phyloP scores from a whole-genome alignment of 2,113 vertebrate genomes.

The Colinus virginianus region DNA sequence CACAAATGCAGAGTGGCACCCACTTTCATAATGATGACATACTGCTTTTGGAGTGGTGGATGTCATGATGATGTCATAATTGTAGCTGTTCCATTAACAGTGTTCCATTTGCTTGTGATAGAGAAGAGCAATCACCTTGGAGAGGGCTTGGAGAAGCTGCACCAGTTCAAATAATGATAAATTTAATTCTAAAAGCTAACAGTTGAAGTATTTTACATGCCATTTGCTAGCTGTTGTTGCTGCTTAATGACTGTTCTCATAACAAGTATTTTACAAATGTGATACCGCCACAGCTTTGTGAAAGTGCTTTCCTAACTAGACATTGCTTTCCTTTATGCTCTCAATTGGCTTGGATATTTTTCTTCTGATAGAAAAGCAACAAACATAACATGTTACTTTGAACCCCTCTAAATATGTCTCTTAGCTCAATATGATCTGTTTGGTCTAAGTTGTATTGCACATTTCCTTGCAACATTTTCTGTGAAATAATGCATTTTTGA shows the following conservation, averaged over 20 bases:
- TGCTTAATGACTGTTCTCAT: not conserved
- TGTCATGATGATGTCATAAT: not conserved
- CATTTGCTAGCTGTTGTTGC: not conserved
- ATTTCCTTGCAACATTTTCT: not conserved
- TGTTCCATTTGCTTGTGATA: not conserved
- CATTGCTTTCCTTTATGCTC: not conserved
- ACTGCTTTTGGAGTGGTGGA: not conserved
- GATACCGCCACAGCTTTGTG: not conserved
- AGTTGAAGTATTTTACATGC: not conserved
- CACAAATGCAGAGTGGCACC: not conserved
- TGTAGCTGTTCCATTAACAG: not conserved
- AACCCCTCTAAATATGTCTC: not conserved
- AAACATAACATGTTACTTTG: not conserved
- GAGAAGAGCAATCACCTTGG: not conserved
- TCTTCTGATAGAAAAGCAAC: not conserved
- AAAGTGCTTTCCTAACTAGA: not conserved
- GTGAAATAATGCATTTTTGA: not conserved
- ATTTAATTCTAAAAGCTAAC: not conserved
- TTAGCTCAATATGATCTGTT: not conserved
- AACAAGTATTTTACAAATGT: not conserved
- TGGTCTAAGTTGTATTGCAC: not conserved
- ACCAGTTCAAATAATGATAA: not conserved
- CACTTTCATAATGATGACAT: not conserved
- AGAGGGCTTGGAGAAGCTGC: not conserved
- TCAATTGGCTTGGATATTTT: not conserved